Evolutionary conservation across 2,113 vertebrate species (phyloP).

Genomic region (Thamnophis sirtalis): DNA sequence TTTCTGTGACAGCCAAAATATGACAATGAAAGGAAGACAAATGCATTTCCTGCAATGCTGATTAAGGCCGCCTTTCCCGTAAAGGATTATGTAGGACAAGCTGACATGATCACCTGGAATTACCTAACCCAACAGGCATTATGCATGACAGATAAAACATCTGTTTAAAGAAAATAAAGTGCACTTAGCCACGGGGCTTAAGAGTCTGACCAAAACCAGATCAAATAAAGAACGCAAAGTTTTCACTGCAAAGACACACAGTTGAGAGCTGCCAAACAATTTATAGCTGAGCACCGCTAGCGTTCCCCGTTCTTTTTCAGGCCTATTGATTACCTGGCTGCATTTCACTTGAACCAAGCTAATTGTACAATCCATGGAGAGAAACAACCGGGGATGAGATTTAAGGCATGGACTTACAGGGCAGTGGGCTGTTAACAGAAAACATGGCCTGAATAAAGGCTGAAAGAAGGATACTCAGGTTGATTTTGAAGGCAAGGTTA

Average conservation of each 20-base stretch:
- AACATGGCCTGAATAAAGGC: not conserved
- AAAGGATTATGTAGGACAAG: slow-evolving; percentile 48
- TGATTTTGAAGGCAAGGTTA: not conserved
- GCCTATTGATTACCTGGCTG: not conserved
- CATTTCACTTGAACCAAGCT: slow-evolving; percentile 32
- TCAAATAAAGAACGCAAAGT: slow-evolving; percentile 17
- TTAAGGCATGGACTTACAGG: slow-evolving; percentile 18
- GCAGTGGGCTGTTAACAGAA: not conserved
- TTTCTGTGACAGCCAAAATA: slow-evolving; percentile 45
- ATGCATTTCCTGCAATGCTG: slow-evolving; percentile 46
- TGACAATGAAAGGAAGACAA: slow-evolving; percentile 53
- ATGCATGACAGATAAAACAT: slow-evolving; percentile 57
- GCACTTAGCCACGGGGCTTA: slow-evolving; percentile 24
- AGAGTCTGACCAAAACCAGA: slow-evolving; percentile 45
- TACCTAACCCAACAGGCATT: slow-evolving; percentile 56
- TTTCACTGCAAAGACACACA: slow-evolving; percentile 14
- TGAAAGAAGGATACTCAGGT: not conserved
- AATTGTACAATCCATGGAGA: not conserved
- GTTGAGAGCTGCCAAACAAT: slow-evolving; percentile 28
- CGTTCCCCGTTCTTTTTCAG: not conserved
- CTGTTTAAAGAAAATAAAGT: slow-evolving; percentile 51
- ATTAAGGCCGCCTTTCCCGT: slow-evolving; percentile 30
- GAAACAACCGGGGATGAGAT: not conserved
- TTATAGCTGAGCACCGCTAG: not conserved
- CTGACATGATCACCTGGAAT: slow-evolving; percentile 57